phyloP scores from a whole-genome alignment of 2,797 vertebrate genomes.

The Acanthurus leucopareius region DNA sequence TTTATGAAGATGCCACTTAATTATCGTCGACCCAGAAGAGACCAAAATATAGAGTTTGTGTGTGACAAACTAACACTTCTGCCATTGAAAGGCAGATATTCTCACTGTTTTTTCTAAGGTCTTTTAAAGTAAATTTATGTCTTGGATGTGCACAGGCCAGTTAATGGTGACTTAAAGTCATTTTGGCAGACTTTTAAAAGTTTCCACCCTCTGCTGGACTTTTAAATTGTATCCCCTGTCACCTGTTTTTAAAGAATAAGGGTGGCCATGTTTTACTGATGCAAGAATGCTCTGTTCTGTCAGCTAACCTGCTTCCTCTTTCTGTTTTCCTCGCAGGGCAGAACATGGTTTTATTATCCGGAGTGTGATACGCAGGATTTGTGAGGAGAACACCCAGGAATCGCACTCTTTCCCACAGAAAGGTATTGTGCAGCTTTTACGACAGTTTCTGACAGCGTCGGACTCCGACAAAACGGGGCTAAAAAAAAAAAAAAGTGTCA shows the following conservation, averaged over 20 bases:
- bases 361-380: constrained; percentile 77
- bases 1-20: constrained; percentile 79
- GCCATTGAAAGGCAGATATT: constrained; percentile 35
- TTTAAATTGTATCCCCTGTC: constrained; percentile 41
- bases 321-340: constrained; percentile 61
- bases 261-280: constrained; percentile 4
- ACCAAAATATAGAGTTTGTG: constrained; percentile 33
- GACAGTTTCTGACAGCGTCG: background rate
- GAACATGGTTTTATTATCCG: constrained; percentile 66
- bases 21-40: constrained; percentile 56
- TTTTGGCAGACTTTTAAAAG: constrained; percentile 42
- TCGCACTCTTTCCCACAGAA: constrained; percentile 20
- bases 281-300: constrained; percentile 1
- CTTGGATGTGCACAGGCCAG: background rate
- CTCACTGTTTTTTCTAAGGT: background rate
- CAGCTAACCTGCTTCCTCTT: constrained; percentile 53
- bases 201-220: constrained; percentile 19
- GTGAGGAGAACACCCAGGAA: constrained; percentile 56
- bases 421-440: constrained; percentile 60
- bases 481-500: constrained; percentile 31
- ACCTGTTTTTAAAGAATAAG: constrained; percentile 23
- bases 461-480: constrained; percentile 7
- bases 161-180: constrained; percentile 23
- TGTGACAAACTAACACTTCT: constrained; percentile 37
- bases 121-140: constrained; percentile 9